A percentile compares a stretch with the other conserved stretches of the same genome.
phyloP scores from a whole-genome alignment of 2,888 invertebrate genomes.

The Myopa tessellatipennis region DNA sequence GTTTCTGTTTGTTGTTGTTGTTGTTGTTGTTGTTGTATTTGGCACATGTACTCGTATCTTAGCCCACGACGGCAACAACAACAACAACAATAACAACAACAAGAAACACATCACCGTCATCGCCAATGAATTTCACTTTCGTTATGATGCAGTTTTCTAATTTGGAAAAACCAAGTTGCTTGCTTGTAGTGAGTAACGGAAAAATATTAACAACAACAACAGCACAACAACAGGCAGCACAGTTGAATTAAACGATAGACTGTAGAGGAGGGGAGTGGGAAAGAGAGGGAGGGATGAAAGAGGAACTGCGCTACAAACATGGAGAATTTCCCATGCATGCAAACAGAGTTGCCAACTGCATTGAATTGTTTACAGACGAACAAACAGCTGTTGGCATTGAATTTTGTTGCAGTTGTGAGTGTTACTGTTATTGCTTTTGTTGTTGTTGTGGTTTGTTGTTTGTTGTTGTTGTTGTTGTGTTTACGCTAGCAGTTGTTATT shows the following conservation, averaged over 20 bases:
- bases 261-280: background rate
- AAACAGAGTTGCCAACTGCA: slow-evolving; percentile 44
- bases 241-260: background rate
- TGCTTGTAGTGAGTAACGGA: slow-evolving; percentile 1
- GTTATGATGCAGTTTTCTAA: slow-evolving; percentile 60
- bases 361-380: slow-evolving; percentile 27
- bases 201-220: slow-evolving; percentile 22
- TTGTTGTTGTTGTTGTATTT: slow-evolving; percentile 29
- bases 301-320: slow-evolving; percentile 12
- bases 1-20: slow-evolving; percentile 26
- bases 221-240: background rate
- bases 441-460: slow-evolving; percentile 13
- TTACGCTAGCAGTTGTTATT: background rate
- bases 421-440: slow-evolving; percentile 17
- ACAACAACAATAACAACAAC: no score
- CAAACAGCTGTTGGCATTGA: slow-evolving; percentile 30
- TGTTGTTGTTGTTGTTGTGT: background rate
- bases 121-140: slow-evolving; percentile 63
- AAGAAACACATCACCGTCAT: slow-evolving; percentile 2
- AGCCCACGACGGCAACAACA: background rate
- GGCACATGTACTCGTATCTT: slow-evolving; percentile 22
- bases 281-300: no score
- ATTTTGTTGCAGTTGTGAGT: background rate
- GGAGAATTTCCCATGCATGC: slow-evolving; percentile 39
- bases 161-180: slow-evolving; percentile 36